phyloP scores from a whole-genome alignment of 2,797 vertebrate species.

The Oreochromis mossambicus region DNA sequence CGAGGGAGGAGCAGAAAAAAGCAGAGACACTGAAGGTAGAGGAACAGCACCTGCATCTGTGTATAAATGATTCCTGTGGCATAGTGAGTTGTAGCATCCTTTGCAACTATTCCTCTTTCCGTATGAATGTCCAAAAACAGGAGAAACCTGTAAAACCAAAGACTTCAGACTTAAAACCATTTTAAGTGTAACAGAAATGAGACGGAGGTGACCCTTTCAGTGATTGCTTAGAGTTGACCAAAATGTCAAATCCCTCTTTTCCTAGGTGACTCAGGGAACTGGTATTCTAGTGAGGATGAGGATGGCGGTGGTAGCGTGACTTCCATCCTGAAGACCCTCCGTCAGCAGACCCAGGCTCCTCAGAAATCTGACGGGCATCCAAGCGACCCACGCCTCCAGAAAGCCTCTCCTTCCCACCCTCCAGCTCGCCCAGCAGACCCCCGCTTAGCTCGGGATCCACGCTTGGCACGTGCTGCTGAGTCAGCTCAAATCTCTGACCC shows the following conservation, averaged over 20 bases:
- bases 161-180: not conserved
- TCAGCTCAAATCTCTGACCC: constrained; percentile 42
- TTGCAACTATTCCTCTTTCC: not conserved
- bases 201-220: not conserved
- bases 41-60: not conserved
- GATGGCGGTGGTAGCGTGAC: constrained; percentile 91
- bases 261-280: constrained; percentile 89
- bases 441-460: constrained; percentile 79
- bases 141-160: not conserved
- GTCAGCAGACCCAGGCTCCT: constrained; percentile 83
- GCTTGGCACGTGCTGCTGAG: constrained; percentile 77
- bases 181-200: not conserved
- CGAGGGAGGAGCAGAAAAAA: constrained; percentile 76
- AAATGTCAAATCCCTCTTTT: not conserved
- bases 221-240: not conserved
- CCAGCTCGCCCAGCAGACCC: constrained; percentile 81
- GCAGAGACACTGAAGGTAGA: constrained; percentile 83
- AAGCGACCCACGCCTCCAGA: constrained; percentile 85
- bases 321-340: constrained; percentile 88
- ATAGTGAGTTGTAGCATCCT: not conserved
- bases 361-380: constrained; percentile 55
- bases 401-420: constrained; percentile 54
- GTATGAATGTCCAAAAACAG: not conserved
- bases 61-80: not conserved
- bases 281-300: constrained; percentile 97